Conservation (phyloP, 1,140 invertebrate genomes). For the Mamestra configurata region DNA sequence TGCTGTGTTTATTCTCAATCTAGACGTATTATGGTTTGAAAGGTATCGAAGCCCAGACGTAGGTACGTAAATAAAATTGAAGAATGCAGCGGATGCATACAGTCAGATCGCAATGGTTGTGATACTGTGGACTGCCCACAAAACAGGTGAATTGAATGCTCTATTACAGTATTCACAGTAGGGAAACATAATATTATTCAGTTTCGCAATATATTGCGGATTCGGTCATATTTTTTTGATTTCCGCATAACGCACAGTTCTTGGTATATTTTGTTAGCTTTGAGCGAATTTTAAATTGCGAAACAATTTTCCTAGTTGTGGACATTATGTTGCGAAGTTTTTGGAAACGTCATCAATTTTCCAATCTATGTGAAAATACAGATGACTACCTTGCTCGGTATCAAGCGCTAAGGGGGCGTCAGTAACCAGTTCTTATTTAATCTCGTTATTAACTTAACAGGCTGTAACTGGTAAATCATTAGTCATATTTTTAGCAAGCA, state of each 20-base stretch:
- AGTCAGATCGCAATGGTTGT: conserved; percentile 21
- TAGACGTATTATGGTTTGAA: background rate
- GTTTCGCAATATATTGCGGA: background rate
- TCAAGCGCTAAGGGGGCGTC: background rate
- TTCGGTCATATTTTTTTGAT: background rate
- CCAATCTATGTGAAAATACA: background rate
- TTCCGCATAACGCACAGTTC: background rate
- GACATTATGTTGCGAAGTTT: too few relatives aligned
- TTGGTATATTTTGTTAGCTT: background rate
- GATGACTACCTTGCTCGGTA: background rate
- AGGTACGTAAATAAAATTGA: background rate
- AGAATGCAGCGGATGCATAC: conserved; percentile 29
- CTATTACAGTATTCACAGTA: too few relatives aligned
- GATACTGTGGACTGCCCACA: background rate
- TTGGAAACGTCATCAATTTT: background rate
- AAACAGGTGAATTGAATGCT: background rate
- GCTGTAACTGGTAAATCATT: background rate
- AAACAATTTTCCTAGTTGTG: too few relatives aligned
- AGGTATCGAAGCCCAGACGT: conserved; percentile 1
- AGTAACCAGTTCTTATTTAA: background rate
- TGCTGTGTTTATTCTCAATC: conserved; percentile 7
- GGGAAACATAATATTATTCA: too few relatives aligned
- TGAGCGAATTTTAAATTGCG: too few relatives aligned
- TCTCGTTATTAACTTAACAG: background rate
- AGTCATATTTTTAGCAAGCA: background rate